These are phyloP conservation scores for Clitarchus hookeri DNA, from an alignment of 2,888 invertebrate genomes.

Conservation along the genomic window DNA sequence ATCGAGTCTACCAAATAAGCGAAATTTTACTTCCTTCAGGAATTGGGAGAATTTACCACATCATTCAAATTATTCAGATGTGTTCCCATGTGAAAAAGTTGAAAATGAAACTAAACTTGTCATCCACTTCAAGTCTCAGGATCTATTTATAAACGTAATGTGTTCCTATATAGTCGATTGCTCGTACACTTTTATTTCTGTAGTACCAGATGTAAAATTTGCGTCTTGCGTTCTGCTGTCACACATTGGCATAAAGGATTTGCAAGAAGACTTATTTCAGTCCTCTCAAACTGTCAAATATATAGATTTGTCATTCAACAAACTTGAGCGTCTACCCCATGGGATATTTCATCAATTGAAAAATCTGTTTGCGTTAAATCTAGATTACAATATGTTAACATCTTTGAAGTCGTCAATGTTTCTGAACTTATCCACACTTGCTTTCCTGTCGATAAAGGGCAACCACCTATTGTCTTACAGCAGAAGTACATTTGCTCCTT, in stretches of 20 bases:
- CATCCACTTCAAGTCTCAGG: background rate
- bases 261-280: background rate
- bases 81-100: background rate
- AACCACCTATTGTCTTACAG: background rate
- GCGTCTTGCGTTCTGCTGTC: background rate
- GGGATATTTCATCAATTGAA: background rate
- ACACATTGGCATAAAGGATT: background rate
- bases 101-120: background rate
- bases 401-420: background rate
- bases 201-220: background rate
- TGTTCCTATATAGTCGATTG: background rate
- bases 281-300: background rate
- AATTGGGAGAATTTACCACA: background rate
- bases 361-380: background rate
- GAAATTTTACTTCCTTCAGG: too few relatives aligned
- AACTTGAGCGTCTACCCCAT: background rate
- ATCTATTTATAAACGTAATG: background rate
- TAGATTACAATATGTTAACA: background rate
- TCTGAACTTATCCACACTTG: background rate
- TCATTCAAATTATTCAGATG: background rate
- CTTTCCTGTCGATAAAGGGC: background rate
- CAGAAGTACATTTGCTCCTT: background rate
- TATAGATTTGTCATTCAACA: background rate
- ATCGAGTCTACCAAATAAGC: too few relatives aligned
- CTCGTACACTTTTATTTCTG: background rate